Evolutionary conservation across 2,113 vertebrate genomes (phyloP), one percentile per base, ranked within the genome.

Genomic region (Brachyhypopomus gauderio): DNA sequence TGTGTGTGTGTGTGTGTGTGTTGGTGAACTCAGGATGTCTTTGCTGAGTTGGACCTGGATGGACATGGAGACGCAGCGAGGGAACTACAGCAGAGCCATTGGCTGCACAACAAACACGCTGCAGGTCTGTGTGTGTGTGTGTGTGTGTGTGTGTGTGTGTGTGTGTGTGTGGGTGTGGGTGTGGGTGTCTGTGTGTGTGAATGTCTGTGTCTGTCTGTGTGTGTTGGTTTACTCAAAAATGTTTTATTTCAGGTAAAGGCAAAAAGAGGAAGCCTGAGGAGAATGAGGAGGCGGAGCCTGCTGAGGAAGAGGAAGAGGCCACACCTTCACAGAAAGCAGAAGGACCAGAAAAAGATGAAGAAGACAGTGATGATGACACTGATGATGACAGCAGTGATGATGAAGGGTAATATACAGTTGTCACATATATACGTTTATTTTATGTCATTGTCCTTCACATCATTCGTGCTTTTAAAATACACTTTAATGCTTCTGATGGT

Each of bases 41-140:
- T 99, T 23, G 92, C 95, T 0, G 96, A 96, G 79, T 91, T 99
- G 0, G 90, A 95, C 77, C 92, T 96, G 0, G 94, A 96, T 0
- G 94, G 90, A 0, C 96, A 99, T 0, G 93, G 90, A 0, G 96
- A 97, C 0, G 94, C 94, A 56, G 86, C 90, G n/a, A 87, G 92
- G 11, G 97, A 99, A 89, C 94, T 98, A 63, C 84, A 77, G 19
- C 98, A 99, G 88, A 92, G 95, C 0, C 94, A 96, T 87, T 84
- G 90, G 75, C 89, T 97, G 62, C 90, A 93, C 11, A 90, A 2
- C 78, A 88, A 85, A 80, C 48, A 72, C 60, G 27, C 58, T 56
- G 20, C 66, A 77, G 88, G 93, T 93, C 71, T 20, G 27, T 45
- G n/a, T 41, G 5, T 38, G 93, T 93, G 71, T 20, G 11, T 45